These are phyloP conservation scores for Hippoglossus stenolepis DNA, from an alignment of 2,113 vertebrate genomes.

Conservation along the genomic window DNA sequence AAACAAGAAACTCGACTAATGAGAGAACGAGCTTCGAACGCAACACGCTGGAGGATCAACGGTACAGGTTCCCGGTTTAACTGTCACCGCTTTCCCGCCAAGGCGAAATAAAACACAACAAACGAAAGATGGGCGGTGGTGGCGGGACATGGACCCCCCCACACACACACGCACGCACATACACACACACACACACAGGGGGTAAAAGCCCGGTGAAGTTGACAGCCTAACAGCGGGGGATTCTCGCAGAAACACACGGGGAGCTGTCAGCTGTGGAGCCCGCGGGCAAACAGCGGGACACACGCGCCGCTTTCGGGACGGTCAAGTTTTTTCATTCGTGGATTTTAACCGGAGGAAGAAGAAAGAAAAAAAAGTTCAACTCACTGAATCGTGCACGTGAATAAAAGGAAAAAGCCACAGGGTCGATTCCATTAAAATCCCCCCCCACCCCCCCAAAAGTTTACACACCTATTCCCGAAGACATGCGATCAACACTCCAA, in stretches of 20 bases:
- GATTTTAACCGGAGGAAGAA: background rate
- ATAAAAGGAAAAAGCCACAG: background rate
- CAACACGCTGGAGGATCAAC: background rate
- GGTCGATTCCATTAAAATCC: background rate
- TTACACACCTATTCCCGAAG: background rate
- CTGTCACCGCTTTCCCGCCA: constrained; percentile 69
- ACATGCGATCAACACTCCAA: background rate
- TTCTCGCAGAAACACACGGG: background rate
- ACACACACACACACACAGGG: too few species aligned
- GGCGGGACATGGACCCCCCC: too few species aligned
- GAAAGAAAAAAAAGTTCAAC: too few species aligned
- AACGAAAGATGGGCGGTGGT: background rate
- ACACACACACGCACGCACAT: too few species aligned
- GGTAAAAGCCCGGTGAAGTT: rapidly evolving
- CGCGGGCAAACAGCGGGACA: constrained; percentile 37
- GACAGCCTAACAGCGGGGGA: rapidly evolving
- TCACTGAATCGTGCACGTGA: too few species aligned
- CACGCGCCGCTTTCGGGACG: constrained; percentile 18
- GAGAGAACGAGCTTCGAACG: too few species aligned
- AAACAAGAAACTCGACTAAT: background rate
- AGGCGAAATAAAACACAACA: constrained; percentile 28
- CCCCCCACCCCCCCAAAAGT: background rate
- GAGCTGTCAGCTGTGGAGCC: constrained; percentile 24
- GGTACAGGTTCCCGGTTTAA: constrained; percentile 8
- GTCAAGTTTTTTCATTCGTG: constrained; percentile 1